Base-by-base conservation (phyloP, 2,113 vertebrate species). In the Muntiacus reevesi region DNA sequence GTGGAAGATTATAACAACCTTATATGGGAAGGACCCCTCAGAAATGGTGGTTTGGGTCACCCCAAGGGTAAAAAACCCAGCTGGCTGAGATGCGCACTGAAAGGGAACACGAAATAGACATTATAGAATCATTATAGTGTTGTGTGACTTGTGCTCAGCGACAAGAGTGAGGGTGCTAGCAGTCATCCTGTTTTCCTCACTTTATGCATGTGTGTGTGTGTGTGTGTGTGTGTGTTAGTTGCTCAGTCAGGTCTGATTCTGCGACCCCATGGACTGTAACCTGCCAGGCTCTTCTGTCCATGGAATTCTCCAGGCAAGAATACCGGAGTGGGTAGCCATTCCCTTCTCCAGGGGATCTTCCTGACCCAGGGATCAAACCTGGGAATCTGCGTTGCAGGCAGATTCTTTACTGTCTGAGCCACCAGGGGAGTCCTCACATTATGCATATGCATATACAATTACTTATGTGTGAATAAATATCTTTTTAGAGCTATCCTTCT, bases 111-210 rank as follows among this genome's bases (percentile, higher is more conserved):
- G 50, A 85, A 27, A 11, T 36, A 36, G 54, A 84, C 30, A 2
- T 67, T 23, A 28, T 5, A 52, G 50, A 27, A n/a, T 71, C 55
- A 19, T 28, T 15, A 30, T 50, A 10, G 60, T 50, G 47, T 19
- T 76, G 21, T 59, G 28, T 74, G 76, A 62, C 33, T 89, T 96
- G 88, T 83, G 82, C 47, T 43, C 76, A 30, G 36, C n/a, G 81
- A 25, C 17, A 60, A 43, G 71, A 74, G 86, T 15, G 28, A 92
- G 76, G 15, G 55, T 27, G 40, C 14, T 21, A 52, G 17, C 10
- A 16, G 25, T 27, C 50, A 74, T 67, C 28, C 59, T 71, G 25
- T 28, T 92, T 67, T 87, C n/a, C 76, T 93, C 64, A 74, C 15
- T 45, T 88, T 59, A 21, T 59, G 17, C 16, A 47, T 27, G 79